Conservation (phyloP, 2,888 invertebrate species). For the Eubasilissa splendida region DNA sequence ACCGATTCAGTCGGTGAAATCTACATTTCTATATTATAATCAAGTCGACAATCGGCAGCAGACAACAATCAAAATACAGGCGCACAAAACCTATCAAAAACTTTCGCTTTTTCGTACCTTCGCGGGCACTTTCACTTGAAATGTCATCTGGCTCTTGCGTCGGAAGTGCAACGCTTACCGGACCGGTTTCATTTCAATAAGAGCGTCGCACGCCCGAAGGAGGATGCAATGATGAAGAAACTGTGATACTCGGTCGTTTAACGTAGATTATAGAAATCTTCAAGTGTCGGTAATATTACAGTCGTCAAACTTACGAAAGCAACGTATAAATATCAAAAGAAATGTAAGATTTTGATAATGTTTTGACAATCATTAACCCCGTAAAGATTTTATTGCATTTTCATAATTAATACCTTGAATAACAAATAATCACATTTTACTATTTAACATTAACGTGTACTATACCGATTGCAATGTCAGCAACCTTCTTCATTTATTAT, state of each 20-base stretch:
- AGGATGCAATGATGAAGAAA: not conserved
- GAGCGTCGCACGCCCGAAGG: not conserved
- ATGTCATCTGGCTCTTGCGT: constrained; percentile 9
- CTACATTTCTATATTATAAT: not conserved
- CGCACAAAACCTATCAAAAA: constrained; percentile 15
- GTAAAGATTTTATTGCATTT: no score
- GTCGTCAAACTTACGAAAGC: no score
- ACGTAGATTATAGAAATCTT: no score
- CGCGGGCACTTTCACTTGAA: constrained; percentile 9
- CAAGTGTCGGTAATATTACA: no score
- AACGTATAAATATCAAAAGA: no score
- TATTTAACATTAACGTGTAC: no score
- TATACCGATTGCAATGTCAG: no score
- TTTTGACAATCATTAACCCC: no score
- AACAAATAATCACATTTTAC: no score
- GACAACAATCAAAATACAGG: not conserved
- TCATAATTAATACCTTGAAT: no score
- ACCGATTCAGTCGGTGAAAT: constrained; percentile 7
- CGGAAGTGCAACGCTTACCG: constrained; percentile 2
- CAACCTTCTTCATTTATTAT: no score
- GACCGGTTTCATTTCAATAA: constrained; percentile 10
- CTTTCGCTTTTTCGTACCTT: constrained; percentile 3
- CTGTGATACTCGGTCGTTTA: not conserved
- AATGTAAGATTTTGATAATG: no score
- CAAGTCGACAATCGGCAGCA: constrained; percentile 12